Conservation (phyloP, 2,797 vertebrate genomes). For the Enteromius radiatus region DNA sequence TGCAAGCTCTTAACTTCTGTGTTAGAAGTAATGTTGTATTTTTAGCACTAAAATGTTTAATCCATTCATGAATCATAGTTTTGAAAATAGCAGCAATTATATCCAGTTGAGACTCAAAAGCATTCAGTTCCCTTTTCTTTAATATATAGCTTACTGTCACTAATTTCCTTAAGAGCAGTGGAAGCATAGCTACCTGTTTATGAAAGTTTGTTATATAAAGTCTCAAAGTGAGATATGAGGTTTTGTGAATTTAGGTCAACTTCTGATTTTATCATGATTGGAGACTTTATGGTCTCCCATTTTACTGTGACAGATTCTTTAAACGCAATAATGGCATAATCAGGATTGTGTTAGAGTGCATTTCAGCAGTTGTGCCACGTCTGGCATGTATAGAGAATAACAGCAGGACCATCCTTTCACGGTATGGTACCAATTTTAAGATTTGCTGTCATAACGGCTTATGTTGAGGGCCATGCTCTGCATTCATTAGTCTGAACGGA, state of each 20-base stretch:
- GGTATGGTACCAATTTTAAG: not conserved
- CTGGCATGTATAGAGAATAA: not conserved
- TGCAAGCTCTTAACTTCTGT: not conserved
- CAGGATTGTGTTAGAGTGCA: not conserved
- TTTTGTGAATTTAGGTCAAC: not conserved
- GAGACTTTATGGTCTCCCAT: not conserved
- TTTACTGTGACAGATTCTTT: not conserved
- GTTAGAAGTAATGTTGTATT: not conserved
- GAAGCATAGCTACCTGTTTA: not conserved
- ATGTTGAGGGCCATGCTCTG: not conserved
- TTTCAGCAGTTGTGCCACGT: not conserved
- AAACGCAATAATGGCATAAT: not conserved
- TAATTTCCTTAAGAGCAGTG: not conserved
- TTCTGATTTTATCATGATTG: not conserved
- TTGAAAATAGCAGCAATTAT: not conserved
- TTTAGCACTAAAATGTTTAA: not conserved
- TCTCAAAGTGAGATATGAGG: not conserved
- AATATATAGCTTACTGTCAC: not conserved
- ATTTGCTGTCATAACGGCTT: not conserved
- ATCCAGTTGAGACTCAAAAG: not conserved
- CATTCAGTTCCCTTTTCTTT: not conserved
- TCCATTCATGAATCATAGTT: not conserved
- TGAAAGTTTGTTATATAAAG: not conserved
- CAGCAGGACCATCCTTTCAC: slow-evolving; percentile 5
- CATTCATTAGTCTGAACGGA: slow-evolving; percentile 2